Conservation (phyloP, 2,888 invertebrate species). For the Polyploca ridens region DNA sequence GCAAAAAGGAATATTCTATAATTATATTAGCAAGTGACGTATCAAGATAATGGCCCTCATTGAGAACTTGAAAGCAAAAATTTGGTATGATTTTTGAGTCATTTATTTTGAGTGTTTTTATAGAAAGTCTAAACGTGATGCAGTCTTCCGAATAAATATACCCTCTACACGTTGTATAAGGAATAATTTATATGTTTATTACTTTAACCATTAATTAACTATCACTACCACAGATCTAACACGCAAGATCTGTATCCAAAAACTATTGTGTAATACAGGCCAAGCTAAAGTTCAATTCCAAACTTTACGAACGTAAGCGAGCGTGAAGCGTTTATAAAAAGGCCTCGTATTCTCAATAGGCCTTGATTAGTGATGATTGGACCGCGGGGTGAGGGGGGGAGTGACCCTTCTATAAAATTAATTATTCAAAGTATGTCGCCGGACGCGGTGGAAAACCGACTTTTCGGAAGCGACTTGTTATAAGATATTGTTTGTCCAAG, state of each 20-base stretch:
- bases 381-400: constrained; percentile 33
- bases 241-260: neutral
- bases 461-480: constrained; percentile 55
- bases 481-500: constrained; percentile 55
- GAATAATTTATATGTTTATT: too few relatives aligned
- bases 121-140: too few relatives aligned
- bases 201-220: too few relatives aligned
- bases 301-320: constrained; percentile 19
- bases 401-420: constrained; percentile 75
- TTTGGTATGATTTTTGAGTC: too few relatives aligned
- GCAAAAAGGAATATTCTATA: too few relatives aligned
- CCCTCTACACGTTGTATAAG: too few relatives aligned
- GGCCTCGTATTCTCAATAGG: constrained; percentile 60
- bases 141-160: too few relatives aligned
- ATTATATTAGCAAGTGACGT: too few relatives aligned
- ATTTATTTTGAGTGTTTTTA: too few relatives aligned
- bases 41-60: too few relatives aligned
- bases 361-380: constrained; percentile 74
- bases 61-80: too few relatives aligned
- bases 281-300: neutral
- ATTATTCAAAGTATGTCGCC: constrained; percentile 78
- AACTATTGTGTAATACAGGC: neutral
- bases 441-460: constrained; percentile 46
- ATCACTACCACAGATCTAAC: too few relatives aligned
- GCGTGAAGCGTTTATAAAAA: constrained; percentile 50